Percentiles rank a stretch among this genome's conserved stretches.
These are phyloP conservation scores for Amphiura filiformis DNA, from an alignment of 35 echinoderm and acorn worm genomes.

Conservation along the genomic window DNA sequence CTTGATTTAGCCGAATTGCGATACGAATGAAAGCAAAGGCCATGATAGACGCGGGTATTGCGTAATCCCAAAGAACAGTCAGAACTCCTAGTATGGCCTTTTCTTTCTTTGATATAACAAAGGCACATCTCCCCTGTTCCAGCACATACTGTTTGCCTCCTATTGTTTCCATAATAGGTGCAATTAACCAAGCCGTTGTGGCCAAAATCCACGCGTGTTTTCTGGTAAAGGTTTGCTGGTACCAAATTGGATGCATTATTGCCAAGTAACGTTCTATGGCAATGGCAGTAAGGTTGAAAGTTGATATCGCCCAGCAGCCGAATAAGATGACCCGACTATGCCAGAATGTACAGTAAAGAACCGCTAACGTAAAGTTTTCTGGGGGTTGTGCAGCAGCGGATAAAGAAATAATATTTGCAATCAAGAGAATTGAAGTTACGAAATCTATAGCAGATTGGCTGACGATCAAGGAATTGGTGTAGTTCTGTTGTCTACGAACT, in stretches of 20 bases:
- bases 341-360: conserved; percentile 59
- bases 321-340: conserved; percentile 46
- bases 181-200: conserved; percentile 28
- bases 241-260: conserved; percentile 67
- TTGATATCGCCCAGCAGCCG: conserved; percentile 46
- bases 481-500: conserved; percentile 15
- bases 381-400: not conserved
- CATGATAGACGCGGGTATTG: conserved; percentile 69
- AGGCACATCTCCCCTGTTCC: not conserved
- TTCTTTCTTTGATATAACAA: conserved; percentile 3
- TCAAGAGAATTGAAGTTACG: conserved; percentile 38
- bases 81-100: not conserved
- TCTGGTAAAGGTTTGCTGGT: conserved; percentile 39
- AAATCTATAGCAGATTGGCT: conserved; percentile 60
- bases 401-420: conserved; percentile 4
- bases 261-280: conserved; percentile 74
- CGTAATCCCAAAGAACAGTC: conserved; percentile 61
- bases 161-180: conserved; percentile 13
- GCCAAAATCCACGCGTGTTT: conserved; percentile 38
- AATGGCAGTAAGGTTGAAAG: conserved; percentile 72
- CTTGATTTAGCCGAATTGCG: conserved; percentile 33
- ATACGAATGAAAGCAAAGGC: conserved; percentile 54
- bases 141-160: not conserved
- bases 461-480: conserved; percentile 35
- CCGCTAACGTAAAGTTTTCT: not conserved